These are phyloP conservation scores for Hipposideros larvatus DNA, from an alignment of 2,797 vertebrate genomes.

Conservation along the genomic window DNA sequence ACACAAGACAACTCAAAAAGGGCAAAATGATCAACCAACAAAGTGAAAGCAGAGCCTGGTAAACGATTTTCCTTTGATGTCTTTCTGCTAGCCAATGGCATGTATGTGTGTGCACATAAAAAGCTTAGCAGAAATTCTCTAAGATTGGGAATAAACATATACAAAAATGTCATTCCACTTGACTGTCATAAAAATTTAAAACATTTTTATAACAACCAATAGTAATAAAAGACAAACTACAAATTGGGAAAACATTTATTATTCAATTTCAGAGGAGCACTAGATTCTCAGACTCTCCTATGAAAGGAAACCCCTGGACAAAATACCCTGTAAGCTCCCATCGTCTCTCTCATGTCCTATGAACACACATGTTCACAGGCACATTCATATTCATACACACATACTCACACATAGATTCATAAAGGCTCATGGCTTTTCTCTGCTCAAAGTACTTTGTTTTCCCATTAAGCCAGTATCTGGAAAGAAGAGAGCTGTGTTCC, in stretches of 20 bases:
- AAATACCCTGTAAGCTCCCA: not conserved
- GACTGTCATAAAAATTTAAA: constrained; percentile 1
- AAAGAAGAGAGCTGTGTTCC: not conserved
- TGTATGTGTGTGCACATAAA: not conserved
- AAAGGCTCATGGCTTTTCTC: not conserved
- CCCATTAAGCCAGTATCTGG: not conserved
- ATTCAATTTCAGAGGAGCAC: not conserved
- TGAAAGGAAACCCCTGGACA: not conserved
- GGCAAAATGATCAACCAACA: not conserved
- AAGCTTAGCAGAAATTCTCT: not conserved
- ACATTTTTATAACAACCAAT: not conserved
- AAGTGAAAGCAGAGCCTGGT: not conserved
- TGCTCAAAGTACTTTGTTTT: not conserved
- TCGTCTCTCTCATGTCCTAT: not conserved
- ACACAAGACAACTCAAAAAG: not conserved
- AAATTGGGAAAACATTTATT: not conserved
- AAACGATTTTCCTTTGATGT: not conserved
- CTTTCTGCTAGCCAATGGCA: not conserved
- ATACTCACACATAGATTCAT: rapidly evolving
- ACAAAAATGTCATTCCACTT: not conserved
- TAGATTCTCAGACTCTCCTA: not conserved
- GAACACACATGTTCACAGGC: not conserved
- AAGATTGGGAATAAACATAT: not conserved
- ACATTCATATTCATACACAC: not conserved
- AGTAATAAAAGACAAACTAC: not conserved